Evolutionary conservation across 2,888 invertebrate species (phyloP).

Genomic region (Hetaerina titia): DNA sequence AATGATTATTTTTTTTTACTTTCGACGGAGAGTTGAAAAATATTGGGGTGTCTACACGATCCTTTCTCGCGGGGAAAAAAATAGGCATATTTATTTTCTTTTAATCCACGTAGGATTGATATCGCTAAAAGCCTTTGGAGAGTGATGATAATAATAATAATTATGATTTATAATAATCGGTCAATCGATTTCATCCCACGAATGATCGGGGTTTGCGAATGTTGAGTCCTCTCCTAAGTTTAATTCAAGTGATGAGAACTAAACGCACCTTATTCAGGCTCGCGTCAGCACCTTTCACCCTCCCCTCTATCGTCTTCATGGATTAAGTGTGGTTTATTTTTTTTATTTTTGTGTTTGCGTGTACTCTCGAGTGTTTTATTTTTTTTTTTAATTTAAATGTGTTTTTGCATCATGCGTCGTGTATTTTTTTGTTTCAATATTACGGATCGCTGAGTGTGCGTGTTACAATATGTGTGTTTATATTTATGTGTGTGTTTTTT

Average conservation of each 20-base stretch:
- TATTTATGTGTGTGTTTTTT: slow-evolving; percentile 17
- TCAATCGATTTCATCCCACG: too few relatives aligned
- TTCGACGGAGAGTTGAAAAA: too few relatives aligned
- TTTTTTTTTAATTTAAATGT: not conserved
- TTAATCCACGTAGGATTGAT: too few relatives aligned
- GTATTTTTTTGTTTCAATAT: not conserved
- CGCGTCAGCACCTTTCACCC: not conserved
- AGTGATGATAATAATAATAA: too few relatives aligned
- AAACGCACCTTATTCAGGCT: not conserved
- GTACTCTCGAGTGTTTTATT: not conserved
- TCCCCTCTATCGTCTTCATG: not conserved
- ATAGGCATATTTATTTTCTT: too few relatives aligned
- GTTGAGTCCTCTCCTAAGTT: not conserved
- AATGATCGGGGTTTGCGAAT: not conserved
- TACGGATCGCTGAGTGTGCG: not conserved
- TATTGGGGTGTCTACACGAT: too few relatives aligned
- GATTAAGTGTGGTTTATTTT: not conserved
- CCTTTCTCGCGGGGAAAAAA: too few relatives aligned
- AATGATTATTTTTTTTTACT: too few relatives aligned
- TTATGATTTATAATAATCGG: too few relatives aligned
- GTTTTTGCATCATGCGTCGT: not conserved
- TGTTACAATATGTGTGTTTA: slow-evolving; percentile 13
- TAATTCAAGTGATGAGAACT: not conserved
- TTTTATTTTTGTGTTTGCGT: not conserved
- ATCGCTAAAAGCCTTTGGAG: too few relatives aligned